Base-by-base conservation (phyloP, 1,140 invertebrate genomes). In the Drosophila sulfurigaster region DNA sequence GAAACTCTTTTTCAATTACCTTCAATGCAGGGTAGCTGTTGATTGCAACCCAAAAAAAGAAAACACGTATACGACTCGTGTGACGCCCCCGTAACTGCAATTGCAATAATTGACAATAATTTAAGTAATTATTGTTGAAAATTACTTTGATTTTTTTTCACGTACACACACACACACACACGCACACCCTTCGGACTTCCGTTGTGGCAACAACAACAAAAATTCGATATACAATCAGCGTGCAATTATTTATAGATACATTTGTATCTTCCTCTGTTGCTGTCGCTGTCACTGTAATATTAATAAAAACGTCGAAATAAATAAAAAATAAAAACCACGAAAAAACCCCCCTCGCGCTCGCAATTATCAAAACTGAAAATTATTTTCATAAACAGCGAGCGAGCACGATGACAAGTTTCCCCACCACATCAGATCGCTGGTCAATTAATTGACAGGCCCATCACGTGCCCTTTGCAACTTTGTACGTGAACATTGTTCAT, bases 21-120 rank as follows among this genome's bases (percentile, higher is more conserved):
- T 58, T 2, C 5, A 13, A 38, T 8, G 13, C 20, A 25, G 20
- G 8, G 8, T 2, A 41, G 15, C 16, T 20, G 32, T 25, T 28
- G 15, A 4, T 32, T 6, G 2, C 13, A 10, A n/a, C n/a, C 11
- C 68, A 30, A 25, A 25, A 25, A 25, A 25, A 7, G 51, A 69
- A 46, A 59, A 77, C 49, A 82, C 76, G 71, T 45, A 69, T 69
- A 69, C 49, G 59, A 54, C 68, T 58, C 30, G 25, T 49, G 51
- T 58, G 30, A 52, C 48, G 63, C 63, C 41, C 60, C 46, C 46
- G 43, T 49, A 71, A 72, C 68, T 83, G 77, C 77, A 88, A 83
- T 89, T 89, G 77, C 85, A 88, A 68, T 88, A 83, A 89, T 88
- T 89, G 83, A 89, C 85, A 83, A 88, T 83, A 88, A 88, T 88